Evolutionary conservation across 2,797 vertebrate genomes (phyloP), one percentile per base, ranked within the genome.

Genomic region (Paratrypauchen microcephalus): DNA sequence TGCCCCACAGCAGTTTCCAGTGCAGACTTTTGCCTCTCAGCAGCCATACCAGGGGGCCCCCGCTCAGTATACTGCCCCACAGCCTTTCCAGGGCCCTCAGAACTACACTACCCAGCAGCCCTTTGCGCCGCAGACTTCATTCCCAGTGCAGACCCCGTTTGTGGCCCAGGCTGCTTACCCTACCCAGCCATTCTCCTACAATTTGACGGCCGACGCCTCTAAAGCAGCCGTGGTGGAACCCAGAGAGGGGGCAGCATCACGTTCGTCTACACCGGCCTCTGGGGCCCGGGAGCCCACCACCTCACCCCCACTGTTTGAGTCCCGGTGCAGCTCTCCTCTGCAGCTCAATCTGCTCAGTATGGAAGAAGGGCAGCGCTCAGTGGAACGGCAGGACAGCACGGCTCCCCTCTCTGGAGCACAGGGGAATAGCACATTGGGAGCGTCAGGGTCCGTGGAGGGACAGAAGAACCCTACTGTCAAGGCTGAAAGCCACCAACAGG

Each of bases 291-390:
- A 95, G 62, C 92, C 92, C 2, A 68, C 90, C 8, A 93, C 95
- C 0, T 89, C 92, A 0, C 95, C 95, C 0, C 94, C 93, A 0
- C 90, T 97, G 13, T 98, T 97, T 64, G 95, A 96, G 79, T 99
- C 97, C 0, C 92, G 95, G 1, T 96, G 96, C 86, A 98, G 97
- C 88, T 96, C 97, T 0, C 97, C 97, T 0, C 91, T 99, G 69
- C 96, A 97, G 82, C 93, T 97, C 63, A 97, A 98, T 67, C 92
- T 99, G 52, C 92, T 99, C 2, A 96, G 97, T 79, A 91, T 98
- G 89, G 97, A 98, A 74, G 97, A 98, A 72, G 93, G 91, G 0
- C 94, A 95, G 0, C 95, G 95, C 70, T 88, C 91, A 0, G 69
- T 84, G 0, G 95, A 95, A n/a, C 87, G 85, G 11, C 88, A 85